Base-by-base conservation (phyloP, 2,888 invertebrate genomes). In the Eudemis profundana region DNA sequence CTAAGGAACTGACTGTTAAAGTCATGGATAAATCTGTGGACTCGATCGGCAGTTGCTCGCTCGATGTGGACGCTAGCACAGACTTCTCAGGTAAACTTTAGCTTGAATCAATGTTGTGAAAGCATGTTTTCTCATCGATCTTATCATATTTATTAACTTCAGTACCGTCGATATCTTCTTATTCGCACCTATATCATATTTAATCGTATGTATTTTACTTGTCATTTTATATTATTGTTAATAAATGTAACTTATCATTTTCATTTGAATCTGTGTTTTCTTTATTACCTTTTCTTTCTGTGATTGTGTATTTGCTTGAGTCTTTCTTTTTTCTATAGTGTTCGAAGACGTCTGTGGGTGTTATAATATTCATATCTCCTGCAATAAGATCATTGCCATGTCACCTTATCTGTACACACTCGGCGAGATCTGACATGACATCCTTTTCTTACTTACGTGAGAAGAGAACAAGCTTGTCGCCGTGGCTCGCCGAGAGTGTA, bases 21-120 rank as follows among this genome's bases (percentile, higher is more conserved):
- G 91, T 90, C 69, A 95, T 95, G 95, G 95, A 95, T 90, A 94
- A 94, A 74, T 96, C 96, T 23, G 94, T 95, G 88, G 97, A 97
- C 87, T 97, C 97, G 63, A 97, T 97, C 78, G 97, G 97, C 77
- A 96, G 96, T 91, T 97, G 97, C 90, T 97, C 97, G 74, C 92
- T 97, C 79, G 97, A 97, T 87, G 96, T 96, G 86, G 96, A 97
- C 81, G 95, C 95, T 65, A 94, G 95, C 79, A 94, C 94, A 68
- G 95, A 95, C 79, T 93, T 95, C 79, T 94, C 95, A 95, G 95
- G 95, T 95, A 95, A 92, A 75, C 79, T 63, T 23, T 53, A 51
- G 67, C 66, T 61, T 61, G 59, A 63, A 51, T 69, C 54, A 46
- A 68, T 69, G 69, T 68, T 71, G 68, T 65, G 59, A 50, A 63